Evolutionary conservation across 2,113 vertebrate genomes (phyloP).

Genomic region (Pachypanchax playfairii): DNA sequence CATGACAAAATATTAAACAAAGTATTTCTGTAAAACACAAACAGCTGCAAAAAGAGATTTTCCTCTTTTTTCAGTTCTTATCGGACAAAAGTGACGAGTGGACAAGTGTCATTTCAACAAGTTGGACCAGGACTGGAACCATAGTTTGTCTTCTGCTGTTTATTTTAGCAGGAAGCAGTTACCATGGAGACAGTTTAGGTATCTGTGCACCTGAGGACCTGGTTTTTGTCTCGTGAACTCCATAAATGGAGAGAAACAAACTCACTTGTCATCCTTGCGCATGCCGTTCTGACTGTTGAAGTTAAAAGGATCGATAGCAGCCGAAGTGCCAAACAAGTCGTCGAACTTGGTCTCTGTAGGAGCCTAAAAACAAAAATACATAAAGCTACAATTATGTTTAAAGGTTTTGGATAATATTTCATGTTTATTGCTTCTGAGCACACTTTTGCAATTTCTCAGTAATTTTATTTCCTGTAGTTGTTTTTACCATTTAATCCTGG

Average conservation of each 20-base stretch:
- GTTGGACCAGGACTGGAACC: too few relatives aligned
- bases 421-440: neutral
- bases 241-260: too few relatives aligned
- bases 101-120: too few relatives aligned
- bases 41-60: too few relatives aligned
- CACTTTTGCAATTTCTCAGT: too few relatives aligned
- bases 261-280: constrained; percentile 93
- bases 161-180: neutral
- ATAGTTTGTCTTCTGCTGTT: too few relatives aligned
- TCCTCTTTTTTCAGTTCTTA: too few relatives aligned
- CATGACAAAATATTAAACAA: too few relatives aligned
- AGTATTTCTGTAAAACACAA: too few relatives aligned
- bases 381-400: neutral
- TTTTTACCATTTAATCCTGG: too few relatives aligned
- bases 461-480: too few relatives aligned
- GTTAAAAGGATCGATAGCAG: constrained; percentile 90
- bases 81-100: too few relatives aligned
- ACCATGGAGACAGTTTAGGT: neutral
- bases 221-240: neutral
- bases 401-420: neutral
- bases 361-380: constrained; percentile 67
- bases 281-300: constrained; percentile 95
- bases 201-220: neutral
- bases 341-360: constrained; percentile 91
- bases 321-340: constrained; percentile 91